A percentile compares a stretch with the other conserved stretches of the same genome.
Conservation (phyloP, 2,888 invertebrate genomes). For the Mimas tiliae region DNA sequence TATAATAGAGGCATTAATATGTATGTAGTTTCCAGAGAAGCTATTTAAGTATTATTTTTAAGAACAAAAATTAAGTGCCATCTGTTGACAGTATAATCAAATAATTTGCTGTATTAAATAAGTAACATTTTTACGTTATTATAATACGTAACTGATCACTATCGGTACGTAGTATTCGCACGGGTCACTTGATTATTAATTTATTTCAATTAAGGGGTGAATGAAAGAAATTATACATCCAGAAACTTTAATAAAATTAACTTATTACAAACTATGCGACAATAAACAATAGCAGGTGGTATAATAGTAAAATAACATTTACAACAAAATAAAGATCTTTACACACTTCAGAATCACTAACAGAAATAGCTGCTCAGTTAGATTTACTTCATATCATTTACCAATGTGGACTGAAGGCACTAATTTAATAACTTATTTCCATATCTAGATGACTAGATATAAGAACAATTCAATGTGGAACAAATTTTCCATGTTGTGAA, state of each 20-base stretch:
- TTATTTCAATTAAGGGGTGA: neutral
- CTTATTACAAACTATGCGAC: conserved; percentile 33
- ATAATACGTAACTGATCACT: no score
- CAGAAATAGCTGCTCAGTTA: conserved; percentile 2
- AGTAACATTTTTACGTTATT: no score
- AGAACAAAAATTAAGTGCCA: no score
- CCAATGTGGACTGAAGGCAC: neutral
- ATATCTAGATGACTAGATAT: no score
- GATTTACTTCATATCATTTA: neutral
- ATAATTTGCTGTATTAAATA: no score
- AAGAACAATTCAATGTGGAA: no score
- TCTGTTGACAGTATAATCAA: no score
- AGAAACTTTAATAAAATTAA: conserved; percentile 45
- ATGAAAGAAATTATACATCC: conserved; percentile 38
- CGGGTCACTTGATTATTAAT: no score
- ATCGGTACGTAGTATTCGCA: no score
- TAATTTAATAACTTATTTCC: no score
- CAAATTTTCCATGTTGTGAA: no score
- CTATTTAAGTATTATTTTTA: neutral
- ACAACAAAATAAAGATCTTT: conserved; percentile 34
- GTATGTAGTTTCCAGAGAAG: neutral
- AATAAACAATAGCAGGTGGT: conserved; percentile 32
- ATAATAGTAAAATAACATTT: conserved; percentile 35
- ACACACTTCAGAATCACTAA: conserved; percentile 16
- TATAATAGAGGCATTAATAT: neutral